Evolutionary conservation across 2,888 invertebrate species (phyloP), one percentile per base, ranked within the genome.

Genomic region (Coleophora deauratella): DNA sequence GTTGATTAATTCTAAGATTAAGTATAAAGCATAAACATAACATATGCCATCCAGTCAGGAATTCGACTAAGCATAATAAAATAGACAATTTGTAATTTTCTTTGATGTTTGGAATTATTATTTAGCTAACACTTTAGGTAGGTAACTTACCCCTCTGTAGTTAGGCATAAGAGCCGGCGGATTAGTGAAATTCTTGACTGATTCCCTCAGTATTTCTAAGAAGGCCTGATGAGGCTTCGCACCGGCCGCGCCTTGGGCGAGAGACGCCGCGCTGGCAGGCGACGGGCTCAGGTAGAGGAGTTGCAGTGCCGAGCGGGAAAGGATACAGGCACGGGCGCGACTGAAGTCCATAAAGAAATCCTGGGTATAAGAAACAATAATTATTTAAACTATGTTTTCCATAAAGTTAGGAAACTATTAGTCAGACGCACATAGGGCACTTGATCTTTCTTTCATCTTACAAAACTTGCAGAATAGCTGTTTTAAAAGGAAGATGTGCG

Each of bases 301-400:
- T 70, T 96, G 97, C 3, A 98, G 82, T 32, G 97, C 91, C 35
- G 97, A 97, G 41, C 98, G 90, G 1, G 97, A 97, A 8, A 98
- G 87, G 44, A 98, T 95, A 74, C 98, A 98, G 1, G 97, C 96
- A 1, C 90, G 90, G 59, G 91, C 91, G 35, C 93, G 91, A 62
- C 97, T 97, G 75, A 97, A 97, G 61, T 97, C 95, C 72, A 94
- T 91, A 75, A 98, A 96, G 76, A 97, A 96, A 66, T 98, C 96
- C 95, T 94, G 31, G 9, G 9, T 4, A 21, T 21, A 31, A 9
- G 28, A 28, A 9, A 28, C 6, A 28, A 28, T 28, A 28, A 28
- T 8, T 28, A 28, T 8, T 8, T 28, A 28, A 28, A 28, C 9
- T 8, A 28, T 28, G 6, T 28, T 8, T 28, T 28, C 28, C 6